phyloP scores from a whole-genome alignment of 2,888 invertebrate species.

The Napeogenes inachia region DNA sequence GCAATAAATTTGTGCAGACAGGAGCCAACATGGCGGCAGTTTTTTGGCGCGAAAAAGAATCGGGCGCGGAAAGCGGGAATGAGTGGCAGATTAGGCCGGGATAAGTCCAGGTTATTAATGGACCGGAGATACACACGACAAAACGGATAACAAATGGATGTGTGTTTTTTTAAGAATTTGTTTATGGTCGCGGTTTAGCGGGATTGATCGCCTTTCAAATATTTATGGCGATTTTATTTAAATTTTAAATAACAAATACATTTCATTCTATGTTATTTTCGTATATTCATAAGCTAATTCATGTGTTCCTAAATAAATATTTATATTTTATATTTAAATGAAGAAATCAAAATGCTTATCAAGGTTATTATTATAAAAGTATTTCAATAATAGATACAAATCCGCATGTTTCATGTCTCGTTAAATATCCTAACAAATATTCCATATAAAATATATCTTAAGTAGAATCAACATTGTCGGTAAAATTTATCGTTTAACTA shows the following conservation, averaged over 20 bases:
- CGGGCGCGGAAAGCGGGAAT: conserved; percentile 73
- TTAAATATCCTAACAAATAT: no score
- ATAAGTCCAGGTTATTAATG: conserved; percentile 74
- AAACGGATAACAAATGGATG: conserved; percentile 65
- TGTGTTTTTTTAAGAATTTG: conserved; percentile 34
- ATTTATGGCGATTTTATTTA: conserved; percentile 8
- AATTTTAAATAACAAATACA: not conserved
- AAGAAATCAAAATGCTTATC: no score
- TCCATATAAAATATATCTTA: no score
- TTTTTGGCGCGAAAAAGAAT: conserved; percentile 70
- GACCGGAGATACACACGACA: conserved; percentile 68
- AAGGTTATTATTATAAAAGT: no score
- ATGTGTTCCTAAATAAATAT: no score
- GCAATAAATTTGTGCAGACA: conserved; percentile 68
- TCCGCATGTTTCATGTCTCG: no score
- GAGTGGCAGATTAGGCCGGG: conserved; percentile 71
- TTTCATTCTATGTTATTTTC: no score
- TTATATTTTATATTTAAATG: no score
- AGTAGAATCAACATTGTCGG: no score
- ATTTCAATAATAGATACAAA: no score
- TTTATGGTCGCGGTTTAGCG: conserved; percentile 24
- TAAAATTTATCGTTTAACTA: no score
- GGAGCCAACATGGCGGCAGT: conserved; percentile 59
- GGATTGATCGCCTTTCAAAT: conserved; percentile 23
- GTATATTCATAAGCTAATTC: no score